Conservation (phyloP, 1,140 invertebrate species). For the Goniozus legneri region DNA sequence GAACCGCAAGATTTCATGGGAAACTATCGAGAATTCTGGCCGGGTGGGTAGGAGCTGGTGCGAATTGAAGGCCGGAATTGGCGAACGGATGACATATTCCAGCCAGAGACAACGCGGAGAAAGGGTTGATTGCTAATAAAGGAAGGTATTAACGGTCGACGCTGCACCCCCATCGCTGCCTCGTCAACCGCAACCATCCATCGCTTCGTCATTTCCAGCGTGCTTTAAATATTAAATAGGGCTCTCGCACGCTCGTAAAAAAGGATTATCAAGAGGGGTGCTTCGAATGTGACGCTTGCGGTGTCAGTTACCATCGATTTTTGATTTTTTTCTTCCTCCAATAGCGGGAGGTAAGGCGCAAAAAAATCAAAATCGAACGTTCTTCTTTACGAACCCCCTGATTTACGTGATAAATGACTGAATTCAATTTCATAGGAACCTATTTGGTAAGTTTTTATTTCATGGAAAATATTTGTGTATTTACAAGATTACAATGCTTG, state of each 20-base stretch:
- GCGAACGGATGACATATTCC: neutral
- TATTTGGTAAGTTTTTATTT: slow-evolving; percentile 48
- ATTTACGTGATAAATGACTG: too few species aligned
- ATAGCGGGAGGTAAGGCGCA: slow-evolving; percentile 4
- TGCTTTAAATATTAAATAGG: slow-evolving; percentile 53
- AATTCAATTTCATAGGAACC: too few species aligned
- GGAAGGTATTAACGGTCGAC: slow-evolving; percentile 29
- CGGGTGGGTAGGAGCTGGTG: too few species aligned
- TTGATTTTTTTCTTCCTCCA: slow-evolving; percentile 1
- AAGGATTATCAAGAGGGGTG: slow-evolving; percentile 46
- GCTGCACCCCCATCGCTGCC: slow-evolving; percentile 13
- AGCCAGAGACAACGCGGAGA: slow-evolving; percentile 7
- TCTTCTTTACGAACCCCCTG: too few species aligned
- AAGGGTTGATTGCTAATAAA: slow-evolving; percentile 37
- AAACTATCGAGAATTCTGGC: too few species aligned
- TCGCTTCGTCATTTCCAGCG: slow-evolving; percentile 45
- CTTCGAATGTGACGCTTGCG: too few species aligned
- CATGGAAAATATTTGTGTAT: slow-evolving; percentile 54
- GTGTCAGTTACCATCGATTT: neutral
- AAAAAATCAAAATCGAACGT: too few species aligned
- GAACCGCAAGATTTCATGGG: too few species aligned
- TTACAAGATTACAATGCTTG: slow-evolving; percentile 43
- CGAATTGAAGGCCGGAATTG: too few species aligned
- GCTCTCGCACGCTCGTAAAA: slow-evolving; percentile 45
- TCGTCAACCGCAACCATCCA: slow-evolving; percentile 44